A percentile compares a stretch with the other conserved stretches of the same genome.
These are phyloP conservation scores for Odiellus spinosus DNA, from an alignment of 2,888 invertebrate species.

Conservation along the genomic window DNA sequence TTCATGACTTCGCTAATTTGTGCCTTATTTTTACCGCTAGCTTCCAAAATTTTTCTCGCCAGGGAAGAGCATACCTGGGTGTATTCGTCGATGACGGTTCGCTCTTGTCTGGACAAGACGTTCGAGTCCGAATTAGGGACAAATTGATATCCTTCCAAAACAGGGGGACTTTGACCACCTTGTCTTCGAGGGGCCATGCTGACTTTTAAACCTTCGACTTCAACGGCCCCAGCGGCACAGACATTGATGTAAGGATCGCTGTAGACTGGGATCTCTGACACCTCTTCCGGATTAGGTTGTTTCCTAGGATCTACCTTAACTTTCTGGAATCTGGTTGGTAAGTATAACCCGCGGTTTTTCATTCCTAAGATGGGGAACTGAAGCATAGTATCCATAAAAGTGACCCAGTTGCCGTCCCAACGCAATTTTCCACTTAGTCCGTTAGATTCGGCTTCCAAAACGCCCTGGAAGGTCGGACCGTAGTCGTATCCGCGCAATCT, in stretches of 20 bases:
- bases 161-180: conserved; percentile 57
- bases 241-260: conserved; percentile 54
- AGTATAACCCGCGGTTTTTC: conserved; percentile 58
- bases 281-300: conserved; percentile 34
- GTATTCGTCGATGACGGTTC: conserved; percentile 17
- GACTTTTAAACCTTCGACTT: conserved; percentile 75
- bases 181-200: conserved; percentile 67
- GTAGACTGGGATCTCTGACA: conserved; percentile 40
- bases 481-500: conserved; percentile 76
- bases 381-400: conserved; percentile 89
- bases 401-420: conserved; percentile 86
- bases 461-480: conserved; percentile 61
- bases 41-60: conserved; percentile 14
- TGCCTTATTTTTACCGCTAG: conserved; percentile 13
- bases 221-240: conserved; percentile 65
- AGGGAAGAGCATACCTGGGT: conserved; percentile 18
- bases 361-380: conserved; percentile 73
- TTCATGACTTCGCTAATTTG: conserved; percentile 17
- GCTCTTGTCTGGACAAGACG: conserved; percentile 10
- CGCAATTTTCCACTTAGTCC: conserved; percentile 44
- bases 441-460: conserved; percentile 48
- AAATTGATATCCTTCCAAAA: conserved; percentile 67
- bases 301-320: conserved; percentile 59
- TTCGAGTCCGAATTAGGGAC: conserved; percentile 43
- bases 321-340: conserved; percentile 73